Conservation (phyloP, 2,888 invertebrate species). For the Epirrita christyi region DNA sequence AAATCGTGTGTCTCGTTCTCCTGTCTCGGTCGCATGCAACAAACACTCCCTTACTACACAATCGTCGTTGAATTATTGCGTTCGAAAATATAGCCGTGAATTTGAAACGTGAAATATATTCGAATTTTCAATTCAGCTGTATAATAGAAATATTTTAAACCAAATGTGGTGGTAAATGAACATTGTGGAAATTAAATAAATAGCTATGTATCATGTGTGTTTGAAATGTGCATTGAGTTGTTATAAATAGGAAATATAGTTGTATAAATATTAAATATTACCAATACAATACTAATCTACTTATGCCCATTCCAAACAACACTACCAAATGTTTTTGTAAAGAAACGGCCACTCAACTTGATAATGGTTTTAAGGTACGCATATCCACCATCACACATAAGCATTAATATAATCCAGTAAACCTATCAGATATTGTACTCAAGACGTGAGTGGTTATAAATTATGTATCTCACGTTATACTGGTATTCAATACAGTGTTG, state of each 20-base stretch:
- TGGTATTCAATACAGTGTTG: constrained; percentile 1
- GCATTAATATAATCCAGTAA: not conserved
- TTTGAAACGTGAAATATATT: constrained; percentile 37
- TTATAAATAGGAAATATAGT: not conserved
- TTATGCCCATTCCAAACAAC: not conserved
- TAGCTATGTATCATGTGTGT: not conserved
- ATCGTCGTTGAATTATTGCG: constrained; percentile 44
- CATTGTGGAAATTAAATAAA: not conserved
- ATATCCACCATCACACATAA: too few relatives aligned
- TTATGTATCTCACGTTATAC: constrained; percentile 13
- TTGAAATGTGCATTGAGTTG: not conserved
- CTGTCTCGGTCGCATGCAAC: not conserved
- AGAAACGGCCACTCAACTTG: not conserved
- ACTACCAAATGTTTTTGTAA: not conserved
- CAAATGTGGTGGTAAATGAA: not conserved
- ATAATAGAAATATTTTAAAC: constrained; percentile 27
- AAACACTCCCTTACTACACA: constrained; percentile 31
- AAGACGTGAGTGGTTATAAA: constrained; percentile 11
- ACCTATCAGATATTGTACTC: constrained; percentile 1
- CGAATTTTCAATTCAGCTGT: constrained; percentile 30
- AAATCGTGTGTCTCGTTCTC: too few relatives aligned
- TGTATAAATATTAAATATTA: too few relatives aligned
- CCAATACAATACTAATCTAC: too few relatives aligned
- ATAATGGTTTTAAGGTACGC: too few relatives aligned
- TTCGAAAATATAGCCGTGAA: constrained; percentile 36